Conservation (phyloP, 35 echinoderm and acorn worm genomes). For the Ophioderma brevispina region DNA sequence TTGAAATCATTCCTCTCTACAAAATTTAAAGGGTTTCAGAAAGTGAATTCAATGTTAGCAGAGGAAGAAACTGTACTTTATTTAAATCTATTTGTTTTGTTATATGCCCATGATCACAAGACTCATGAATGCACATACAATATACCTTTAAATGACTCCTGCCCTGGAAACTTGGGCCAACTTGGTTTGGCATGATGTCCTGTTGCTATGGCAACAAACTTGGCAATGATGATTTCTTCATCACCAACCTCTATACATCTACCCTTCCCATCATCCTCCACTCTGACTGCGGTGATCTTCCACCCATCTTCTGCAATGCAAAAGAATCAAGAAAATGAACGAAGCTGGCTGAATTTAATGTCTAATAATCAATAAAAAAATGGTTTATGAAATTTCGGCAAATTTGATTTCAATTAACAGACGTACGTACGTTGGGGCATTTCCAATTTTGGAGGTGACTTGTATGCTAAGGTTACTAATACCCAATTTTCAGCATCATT, state of each 20-base stretch:
- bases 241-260: constrained; percentile 29
- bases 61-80: constrained; percentile 37
- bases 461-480: too few relatives aligned
- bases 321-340: too few relatives aligned
- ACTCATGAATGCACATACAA: background rate
- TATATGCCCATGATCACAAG: background rate
- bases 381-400: too few relatives aligned
- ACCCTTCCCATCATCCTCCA: constrained; percentile 75
- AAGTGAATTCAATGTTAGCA: background rate
- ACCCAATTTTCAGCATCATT: too few relatives aligned
- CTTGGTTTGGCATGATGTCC: constrained; percentile 93
- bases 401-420: too few relatives aligned
- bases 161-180: constrained; percentile 76
- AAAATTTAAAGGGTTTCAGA: constrained; percentile 25
- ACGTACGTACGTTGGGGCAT: too few relatives aligned
- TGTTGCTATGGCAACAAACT: constrained; percentile 92
- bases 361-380: too few relatives aligned
- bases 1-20: constrained; percentile 38
- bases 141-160: constrained; percentile 90
- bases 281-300: constrained; percentile 55
- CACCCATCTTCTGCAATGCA: constrained; percentile 83
- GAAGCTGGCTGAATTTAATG: too few relatives aligned
- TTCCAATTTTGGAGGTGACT: too few relatives aligned
- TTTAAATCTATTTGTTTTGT: constrained; percentile 28
- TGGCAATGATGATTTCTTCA: constrained; percentile 64